Evolutionary conservation across 2,797 vertebrate species (phyloP).

Genomic region (Coccyzus lansbergi): DNA sequence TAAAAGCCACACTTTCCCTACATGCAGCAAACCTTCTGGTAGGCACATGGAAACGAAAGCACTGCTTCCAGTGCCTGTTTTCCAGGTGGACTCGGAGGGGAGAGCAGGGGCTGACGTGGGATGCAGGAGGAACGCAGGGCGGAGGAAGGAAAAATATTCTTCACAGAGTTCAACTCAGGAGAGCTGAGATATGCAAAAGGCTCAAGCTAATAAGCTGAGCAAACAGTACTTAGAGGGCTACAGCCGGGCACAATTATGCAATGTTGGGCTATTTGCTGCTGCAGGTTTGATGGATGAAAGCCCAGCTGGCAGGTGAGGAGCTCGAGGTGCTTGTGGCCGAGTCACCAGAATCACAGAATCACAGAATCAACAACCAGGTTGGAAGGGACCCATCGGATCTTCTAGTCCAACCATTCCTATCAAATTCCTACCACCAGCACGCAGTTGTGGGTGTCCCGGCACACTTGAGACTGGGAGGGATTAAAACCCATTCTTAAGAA

Average conservation of each 20-base stretch:
- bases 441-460: not conserved
- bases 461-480: rapidly evolving
- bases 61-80: not conserved
- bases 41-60: not conserved
- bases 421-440: too few species aligned
- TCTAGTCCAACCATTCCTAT: too few species aligned
- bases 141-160: not conserved
- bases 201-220: conserved; percentile 12
- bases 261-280: not conserved
- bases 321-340: rapidly evolving
- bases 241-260: not conserved
- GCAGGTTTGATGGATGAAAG: not conserved
- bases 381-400: too few species aligned
- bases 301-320: not conserved
- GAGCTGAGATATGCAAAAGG: conserved; percentile 24
- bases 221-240: not conserved
- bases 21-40: not conserved
- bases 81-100: not conserved
- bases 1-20: conserved; percentile 33
- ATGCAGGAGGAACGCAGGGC: conserved; percentile 44
- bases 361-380: too few species aligned
- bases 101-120: conserved; percentile 5
- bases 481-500: not conserved
- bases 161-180: not conserved
- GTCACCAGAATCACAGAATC: too few species aligned